Percentiles rank a stretch among this genome's conserved stretches.
phyloP scores from a whole-genome alignment of 1,140 invertebrate genomes.

The Melanaphis sacchari region DNA sequence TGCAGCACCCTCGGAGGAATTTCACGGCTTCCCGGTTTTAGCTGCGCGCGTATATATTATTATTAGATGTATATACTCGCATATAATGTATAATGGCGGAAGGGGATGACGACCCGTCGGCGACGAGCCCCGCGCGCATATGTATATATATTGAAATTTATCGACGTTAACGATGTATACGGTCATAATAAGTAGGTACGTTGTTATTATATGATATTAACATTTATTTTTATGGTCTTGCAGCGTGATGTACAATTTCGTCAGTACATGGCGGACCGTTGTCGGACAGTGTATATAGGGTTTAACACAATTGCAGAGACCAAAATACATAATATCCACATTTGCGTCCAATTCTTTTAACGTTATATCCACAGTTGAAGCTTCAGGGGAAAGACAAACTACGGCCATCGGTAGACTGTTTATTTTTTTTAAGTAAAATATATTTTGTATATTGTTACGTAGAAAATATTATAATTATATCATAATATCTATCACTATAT shows the following conservation, averaged over 20 bases:
- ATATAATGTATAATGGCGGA: background rate
- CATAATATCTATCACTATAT: too few species aligned
- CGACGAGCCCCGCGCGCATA: background rate
- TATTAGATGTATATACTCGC: background rate
- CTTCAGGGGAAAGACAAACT: too few species aligned
- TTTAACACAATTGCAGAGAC: background rate
- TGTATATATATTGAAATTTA: constrained; percentile 25
- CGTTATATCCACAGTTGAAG: too few species aligned
- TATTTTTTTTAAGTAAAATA: too few species aligned
- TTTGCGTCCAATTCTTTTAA: too few species aligned
- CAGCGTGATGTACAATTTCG: background rate
- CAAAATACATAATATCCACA: background rate
- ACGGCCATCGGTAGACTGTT: too few species aligned
- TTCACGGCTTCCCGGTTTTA: constrained; percentile 53
- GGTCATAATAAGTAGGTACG: background rate
- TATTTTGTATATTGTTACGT: too few species aligned
- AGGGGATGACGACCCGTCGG: constrained; percentile 4
- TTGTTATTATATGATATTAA: background rate
- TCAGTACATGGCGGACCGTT: background rate
- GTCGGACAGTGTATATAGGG: too few species aligned
- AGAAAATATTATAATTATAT: too few species aligned
- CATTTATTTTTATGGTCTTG: background rate
- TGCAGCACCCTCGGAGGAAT: constrained; percentile 46
- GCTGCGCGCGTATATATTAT: background rate
- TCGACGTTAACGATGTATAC: background rate